These are phyloP conservation scores for Goniozus legneri DNA, from an alignment of 1,140 invertebrate species.

Conservation along the genomic window DNA sequence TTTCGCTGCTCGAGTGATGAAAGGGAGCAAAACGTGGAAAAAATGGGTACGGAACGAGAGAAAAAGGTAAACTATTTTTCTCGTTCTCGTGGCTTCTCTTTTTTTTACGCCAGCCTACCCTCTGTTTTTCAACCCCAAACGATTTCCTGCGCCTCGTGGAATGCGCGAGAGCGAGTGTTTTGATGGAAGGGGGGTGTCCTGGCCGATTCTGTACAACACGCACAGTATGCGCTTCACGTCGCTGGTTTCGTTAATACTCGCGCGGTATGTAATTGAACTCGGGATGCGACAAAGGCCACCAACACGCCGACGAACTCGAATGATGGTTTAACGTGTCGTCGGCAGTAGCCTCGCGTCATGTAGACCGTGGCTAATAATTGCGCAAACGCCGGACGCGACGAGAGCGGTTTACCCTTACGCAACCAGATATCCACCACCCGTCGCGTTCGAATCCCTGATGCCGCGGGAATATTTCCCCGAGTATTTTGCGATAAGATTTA, in stretches of 20 bases:
- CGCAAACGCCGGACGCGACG: not conserved
- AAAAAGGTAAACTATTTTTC: conserved; percentile 36
- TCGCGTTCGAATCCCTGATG: conserved; percentile 6
- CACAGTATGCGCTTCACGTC: too few relatives aligned
- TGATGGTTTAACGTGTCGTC: conserved; percentile 35
- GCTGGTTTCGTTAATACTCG: conserved; percentile 17
- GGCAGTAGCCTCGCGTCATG: conserved; percentile 22
- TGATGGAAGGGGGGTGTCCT: too few relatives aligned
- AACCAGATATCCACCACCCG: conserved; percentile 10
- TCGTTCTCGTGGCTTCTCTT: not conserved
- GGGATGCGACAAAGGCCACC: conserved; percentile 24
- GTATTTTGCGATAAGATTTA: too few relatives aligned
- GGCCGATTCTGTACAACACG: too few relatives aligned
- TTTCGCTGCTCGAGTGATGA: conserved; percentile 35
- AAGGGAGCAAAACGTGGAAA: conserved; percentile 38
- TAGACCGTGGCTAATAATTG: conserved; percentile 20
- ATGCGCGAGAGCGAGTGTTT: too few relatives aligned
- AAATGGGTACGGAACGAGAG: conserved; percentile 19
- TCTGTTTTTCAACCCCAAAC: too few relatives aligned
- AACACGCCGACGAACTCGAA: conserved; percentile 19
- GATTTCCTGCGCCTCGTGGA: too few relatives aligned
- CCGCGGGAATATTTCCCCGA: too few relatives aligned
- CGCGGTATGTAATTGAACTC: conserved; percentile 33
- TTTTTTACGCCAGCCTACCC: not conserved
- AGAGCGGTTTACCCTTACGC: not conserved